Evolutionary conservation across 2,113 vertebrate genomes (phyloP).

Genomic region (Struthio camelus): DNA sequence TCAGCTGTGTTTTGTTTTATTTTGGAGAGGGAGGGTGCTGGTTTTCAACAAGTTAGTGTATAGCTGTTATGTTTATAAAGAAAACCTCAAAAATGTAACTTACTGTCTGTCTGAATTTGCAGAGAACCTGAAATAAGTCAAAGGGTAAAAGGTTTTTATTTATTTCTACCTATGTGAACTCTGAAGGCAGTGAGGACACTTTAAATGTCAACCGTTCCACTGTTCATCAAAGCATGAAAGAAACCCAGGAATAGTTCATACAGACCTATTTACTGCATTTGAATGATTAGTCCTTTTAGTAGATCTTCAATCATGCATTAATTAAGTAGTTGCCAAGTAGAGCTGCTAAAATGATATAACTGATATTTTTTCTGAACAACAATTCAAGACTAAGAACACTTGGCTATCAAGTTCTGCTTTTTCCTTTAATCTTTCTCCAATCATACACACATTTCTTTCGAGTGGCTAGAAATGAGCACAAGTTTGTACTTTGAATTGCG

Average conservation of each 20-base stretch:
- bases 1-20: background rate
- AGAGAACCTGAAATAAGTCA: background rate
- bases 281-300: background rate
- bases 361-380: background rate
- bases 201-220: constrained; percentile 4
- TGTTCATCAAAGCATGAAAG: background rate
- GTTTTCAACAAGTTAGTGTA: background rate
- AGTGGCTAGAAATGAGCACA: background rate
- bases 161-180: background rate
- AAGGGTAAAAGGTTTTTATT: background rate
- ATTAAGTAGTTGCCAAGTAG: background rate
- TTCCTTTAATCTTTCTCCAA: background rate
- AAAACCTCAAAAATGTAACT: constrained; percentile 6
- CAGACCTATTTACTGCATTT: background rate
- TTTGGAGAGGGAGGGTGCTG: background rate
- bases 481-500: background rate
- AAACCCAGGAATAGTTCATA: background rate
- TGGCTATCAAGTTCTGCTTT: background rate
- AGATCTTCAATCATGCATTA: background rate
- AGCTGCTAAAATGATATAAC: background rate
- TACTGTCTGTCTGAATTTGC: background rate
- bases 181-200: background rate
- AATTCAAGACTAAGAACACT: background rate
- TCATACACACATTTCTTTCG: background rate
- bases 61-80: background rate